Conservation (phyloP, 2,888 invertebrate genomes). For the Nudaria mundana region DNA sequence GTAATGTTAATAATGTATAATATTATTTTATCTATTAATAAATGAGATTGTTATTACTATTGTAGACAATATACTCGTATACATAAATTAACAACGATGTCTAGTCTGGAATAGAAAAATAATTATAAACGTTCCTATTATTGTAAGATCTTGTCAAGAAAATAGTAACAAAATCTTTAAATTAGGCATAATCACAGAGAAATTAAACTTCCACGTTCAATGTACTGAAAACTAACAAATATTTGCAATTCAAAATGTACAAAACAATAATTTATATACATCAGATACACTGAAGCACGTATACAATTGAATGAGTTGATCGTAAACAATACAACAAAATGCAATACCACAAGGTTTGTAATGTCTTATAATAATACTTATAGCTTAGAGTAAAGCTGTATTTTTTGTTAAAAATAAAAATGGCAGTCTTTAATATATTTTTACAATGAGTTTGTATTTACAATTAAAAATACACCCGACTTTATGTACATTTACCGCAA, state of each 20-base stretch:
- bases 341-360: constrained; percentile 24
- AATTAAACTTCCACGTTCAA: constrained; percentile 33
- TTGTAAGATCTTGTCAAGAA: background rate
- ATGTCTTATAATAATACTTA: constrained; percentile 57
- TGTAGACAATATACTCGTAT: too few relatives aligned
- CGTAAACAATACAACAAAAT: constrained; percentile 17
- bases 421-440: constrained; percentile 76
- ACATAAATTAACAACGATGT: too few relatives aligned
- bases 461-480: constrained; percentile 71
- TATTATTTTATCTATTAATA: too few relatives aligned
- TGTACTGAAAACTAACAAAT: constrained; percentile 30
- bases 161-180: constrained; percentile 19
- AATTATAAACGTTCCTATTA: too few relatives aligned
- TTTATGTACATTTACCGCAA: constrained; percentile 78
- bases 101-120: too few relatives aligned
- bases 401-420: constrained; percentile 65
- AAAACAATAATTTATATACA: constrained; percentile 26
- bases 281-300: constrained; percentile 13
- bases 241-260: constrained; percentile 28
- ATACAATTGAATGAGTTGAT: background rate
- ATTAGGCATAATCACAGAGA: constrained; percentile 37
- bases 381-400: constrained; percentile 78
- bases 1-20: too few relatives aligned
- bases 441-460: constrained; percentile 68
- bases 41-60: too few relatives aligned